Conservation (phyloP, 2,797 vertebrate species). For the Myotis pilosus region DNA sequence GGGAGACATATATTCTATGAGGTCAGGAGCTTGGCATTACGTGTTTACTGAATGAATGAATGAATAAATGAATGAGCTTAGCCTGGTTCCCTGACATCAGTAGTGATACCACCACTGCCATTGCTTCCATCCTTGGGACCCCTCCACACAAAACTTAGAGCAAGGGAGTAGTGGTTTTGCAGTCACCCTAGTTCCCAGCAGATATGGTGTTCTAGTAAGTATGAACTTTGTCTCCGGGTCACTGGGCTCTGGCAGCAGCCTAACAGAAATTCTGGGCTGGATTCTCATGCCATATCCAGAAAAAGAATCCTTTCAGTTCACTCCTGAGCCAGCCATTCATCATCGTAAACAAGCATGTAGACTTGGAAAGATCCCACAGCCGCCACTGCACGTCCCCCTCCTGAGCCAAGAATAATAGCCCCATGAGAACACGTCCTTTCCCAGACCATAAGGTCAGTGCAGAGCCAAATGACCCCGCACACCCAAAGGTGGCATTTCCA, state of each 20-base stretch:
- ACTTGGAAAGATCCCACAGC: not conserved
- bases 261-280: not conserved
- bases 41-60: not conserved
- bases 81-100: not conserved
- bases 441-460: not conserved
- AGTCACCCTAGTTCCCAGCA: not conserved
- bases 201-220: fast-evolving
- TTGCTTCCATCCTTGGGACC: not conserved
- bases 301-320: not conserved
- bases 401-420: not conserved
- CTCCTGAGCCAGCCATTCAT: not conserved
- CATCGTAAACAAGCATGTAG: not conserved
- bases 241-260: not conserved
- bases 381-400: not conserved
- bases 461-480: not conserved
- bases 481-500: not conserved
- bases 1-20: not conserved
- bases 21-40: not conserved
- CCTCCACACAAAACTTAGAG: not conserved
- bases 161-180: not conserved
- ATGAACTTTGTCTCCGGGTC: not conserved
- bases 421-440: not conserved
- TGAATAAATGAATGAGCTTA: not conserved
- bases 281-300: not conserved
- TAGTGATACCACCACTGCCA: not conserved